phyloP scores from a whole-genome alignment of 2,888 invertebrate genomes.

The Macrosiphum euphorbiae region DNA sequence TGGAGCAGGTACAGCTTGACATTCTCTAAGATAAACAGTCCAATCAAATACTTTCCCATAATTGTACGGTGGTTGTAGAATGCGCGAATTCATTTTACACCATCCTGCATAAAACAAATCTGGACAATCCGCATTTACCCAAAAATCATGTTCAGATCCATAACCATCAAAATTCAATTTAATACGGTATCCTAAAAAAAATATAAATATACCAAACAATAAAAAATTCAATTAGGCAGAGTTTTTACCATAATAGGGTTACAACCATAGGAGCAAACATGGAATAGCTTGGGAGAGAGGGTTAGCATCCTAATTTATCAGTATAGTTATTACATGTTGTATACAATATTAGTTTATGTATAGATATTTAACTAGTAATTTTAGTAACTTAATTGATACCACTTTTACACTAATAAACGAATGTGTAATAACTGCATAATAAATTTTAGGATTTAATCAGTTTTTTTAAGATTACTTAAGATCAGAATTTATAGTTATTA shows the following conservation, averaged over 20 bases:
- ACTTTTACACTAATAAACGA: neutral
- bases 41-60: slow-evolving; percentile 69
- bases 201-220: neutral
- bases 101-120: slow-evolving; percentile 95
- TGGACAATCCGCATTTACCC: slow-evolving; percentile 92
- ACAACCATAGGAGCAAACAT: neutral
- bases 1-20: slow-evolving; percentile 15
- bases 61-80: slow-evolving; percentile 84
- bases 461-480: too few relatives aligned
- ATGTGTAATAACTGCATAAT: neutral
- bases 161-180: slow-evolving; percentile 94
- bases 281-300: neutral
- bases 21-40: slow-evolving; percentile 6
- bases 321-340: too few relatives aligned
- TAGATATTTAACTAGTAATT: neutral
- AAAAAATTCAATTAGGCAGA: neutral
- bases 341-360: neutral
- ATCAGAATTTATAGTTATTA: too few relatives aligned
- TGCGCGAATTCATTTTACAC: slow-evolving; percentile 87
- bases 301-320: neutral
- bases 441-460: too few relatives aligned
- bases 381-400: neutral
- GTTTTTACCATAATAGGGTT: neutral
- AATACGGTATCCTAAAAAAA: slow-evolving; percentile 81
- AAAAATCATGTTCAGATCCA: slow-evolving; percentile 89